Conservation (phyloP, 2,113 vertebrate genomes). For the Syngnathoides biaculeatus region DNA sequence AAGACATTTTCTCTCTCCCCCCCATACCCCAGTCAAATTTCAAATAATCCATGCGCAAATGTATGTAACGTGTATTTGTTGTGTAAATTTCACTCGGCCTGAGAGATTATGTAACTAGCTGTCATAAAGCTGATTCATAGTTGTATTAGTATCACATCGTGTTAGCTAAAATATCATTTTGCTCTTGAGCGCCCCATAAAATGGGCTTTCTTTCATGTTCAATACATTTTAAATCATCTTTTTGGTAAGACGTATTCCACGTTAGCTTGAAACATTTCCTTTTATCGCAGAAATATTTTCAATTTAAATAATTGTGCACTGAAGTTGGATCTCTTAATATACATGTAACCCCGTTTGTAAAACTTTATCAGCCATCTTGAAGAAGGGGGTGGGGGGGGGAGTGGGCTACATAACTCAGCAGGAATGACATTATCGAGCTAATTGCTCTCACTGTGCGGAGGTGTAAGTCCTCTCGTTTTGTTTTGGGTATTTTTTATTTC, state of each 20-base stretch:
- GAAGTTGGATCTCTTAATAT: background rate
- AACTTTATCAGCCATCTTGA: background rate
- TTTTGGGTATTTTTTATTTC: background rate
- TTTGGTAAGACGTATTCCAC: background rate
- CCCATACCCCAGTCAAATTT: background rate
- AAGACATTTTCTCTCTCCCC: background rate
- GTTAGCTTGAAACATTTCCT: background rate
- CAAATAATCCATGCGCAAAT: background rate
- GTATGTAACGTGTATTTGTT: background rate
- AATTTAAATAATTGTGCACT: background rate
- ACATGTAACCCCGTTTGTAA: background rate
- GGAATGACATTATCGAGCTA: background rate
- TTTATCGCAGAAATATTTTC: background rate
- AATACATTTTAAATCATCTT: background rate
- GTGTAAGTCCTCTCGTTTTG: background rate
- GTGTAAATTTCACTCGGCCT: background rate
- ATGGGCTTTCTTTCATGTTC: background rate
- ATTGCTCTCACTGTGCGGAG: background rate
- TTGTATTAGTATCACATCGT: background rate
- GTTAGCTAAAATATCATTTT: background rate
- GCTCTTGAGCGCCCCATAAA: background rate
- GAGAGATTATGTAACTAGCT: background rate
- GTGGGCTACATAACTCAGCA: background rate
- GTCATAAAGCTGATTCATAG: background rate
- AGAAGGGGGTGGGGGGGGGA: background rate